These are phyloP conservation scores for Hemibagrus guttatus DNA, from an alignment of 2,797 vertebrate genomes.

Conservation along the genomic window DNA sequence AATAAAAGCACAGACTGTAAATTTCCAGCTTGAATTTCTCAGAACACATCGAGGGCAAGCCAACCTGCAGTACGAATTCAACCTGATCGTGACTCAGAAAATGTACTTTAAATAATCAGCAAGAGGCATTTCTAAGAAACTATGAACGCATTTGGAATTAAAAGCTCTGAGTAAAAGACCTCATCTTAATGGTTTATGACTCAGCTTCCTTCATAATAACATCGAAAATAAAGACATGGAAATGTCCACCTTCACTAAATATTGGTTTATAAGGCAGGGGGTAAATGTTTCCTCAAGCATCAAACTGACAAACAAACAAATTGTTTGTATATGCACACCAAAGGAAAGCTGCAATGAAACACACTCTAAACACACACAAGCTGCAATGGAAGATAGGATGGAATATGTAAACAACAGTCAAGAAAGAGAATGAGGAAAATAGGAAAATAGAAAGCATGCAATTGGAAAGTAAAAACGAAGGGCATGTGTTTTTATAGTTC, in stretches of 20 bases:
- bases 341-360: background rate
- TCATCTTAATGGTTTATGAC: background rate
- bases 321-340: background rate
- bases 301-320: background rate
- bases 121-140: background rate
- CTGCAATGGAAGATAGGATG: background rate
- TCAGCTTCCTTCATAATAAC: background rate
- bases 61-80: background rate
- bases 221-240: background rate
- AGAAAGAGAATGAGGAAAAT: too few relatives aligned
- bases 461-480: too few relatives aligned
- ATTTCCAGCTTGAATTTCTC: background rate
- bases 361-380: background rate
- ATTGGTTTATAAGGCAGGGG: background rate
- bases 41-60: background rate
- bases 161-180: background rate
- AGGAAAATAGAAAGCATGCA: too few relatives aligned
- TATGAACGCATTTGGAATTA: background rate
- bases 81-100: background rate
- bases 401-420: too few relatives aligned
- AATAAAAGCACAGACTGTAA: background rate
- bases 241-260: background rate
- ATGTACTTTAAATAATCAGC: background rate
- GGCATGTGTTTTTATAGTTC: too few relatives aligned
- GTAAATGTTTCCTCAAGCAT: background rate